These are phyloP conservation scores for Aspidiotus destructor DNA, from an alignment of 2,888 invertebrate species.

Conservation along the genomic window DNA sequence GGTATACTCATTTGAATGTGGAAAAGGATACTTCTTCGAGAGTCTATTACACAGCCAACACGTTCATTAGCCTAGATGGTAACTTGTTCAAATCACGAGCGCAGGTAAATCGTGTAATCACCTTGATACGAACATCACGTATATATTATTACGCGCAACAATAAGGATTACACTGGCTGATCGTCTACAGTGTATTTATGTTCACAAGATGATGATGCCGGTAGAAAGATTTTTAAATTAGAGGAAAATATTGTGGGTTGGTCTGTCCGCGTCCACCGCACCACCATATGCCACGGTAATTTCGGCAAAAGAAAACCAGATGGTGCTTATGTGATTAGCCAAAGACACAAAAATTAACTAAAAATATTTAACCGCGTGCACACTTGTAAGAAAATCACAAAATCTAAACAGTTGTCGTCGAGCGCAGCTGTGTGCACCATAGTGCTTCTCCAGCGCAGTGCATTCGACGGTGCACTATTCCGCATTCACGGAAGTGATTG, in stretches of 20 bases:
- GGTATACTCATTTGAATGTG: too few species aligned
- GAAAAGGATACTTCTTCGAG: too few species aligned
- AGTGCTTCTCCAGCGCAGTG: neutral
- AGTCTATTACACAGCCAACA: too few species aligned
- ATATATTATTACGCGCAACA: neutral
- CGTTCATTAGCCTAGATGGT: too few species aligned
- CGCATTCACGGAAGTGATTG: neutral
- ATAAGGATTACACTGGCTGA: neutral
- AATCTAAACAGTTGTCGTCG: neutral
- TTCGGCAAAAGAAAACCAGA: neutral
- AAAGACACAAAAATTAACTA: neutral
- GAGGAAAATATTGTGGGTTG: too few species aligned
- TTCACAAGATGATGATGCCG: too few species aligned
- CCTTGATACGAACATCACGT: conserved; percentile 1
- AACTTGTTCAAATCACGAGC: neutral
- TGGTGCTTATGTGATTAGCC: neutral
- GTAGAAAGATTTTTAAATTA: too few species aligned
- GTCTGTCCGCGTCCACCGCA: neutral
- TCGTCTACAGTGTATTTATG: too few species aligned
- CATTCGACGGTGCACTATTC: neutral
- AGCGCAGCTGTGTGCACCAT: neutral
- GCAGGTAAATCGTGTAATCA: neutral
- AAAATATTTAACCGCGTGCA: neutral
- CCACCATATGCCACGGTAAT: neutral
- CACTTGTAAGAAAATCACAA: neutral